A percentile compares a stretch with the other conserved stretches of the same genome.
These are phyloP conservation scores for Danio rerio DNA, from an alignment of 2,113 vertebrate species.

Conservation along the genomic window GRCz12tu NC_133199.1:9489501-9490000, in stretches of 20 bases:
- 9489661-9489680: not conserved
- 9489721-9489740: constrained; percentile 11
- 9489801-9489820: not conserved
- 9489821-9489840: not conserved
- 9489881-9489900: too few species aligned
- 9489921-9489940: too few species aligned
- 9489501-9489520: not conserved
- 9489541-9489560: constrained; percentile 35
- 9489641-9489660: not conserved
- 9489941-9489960: too few species aligned
- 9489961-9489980: too few species aligned
- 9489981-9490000: too few species aligned
- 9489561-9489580: constrained; percentile 4
- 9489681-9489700: not conserved
- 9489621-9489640: constrained; percentile 7
- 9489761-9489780: constrained; percentile 34
- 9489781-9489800: constrained; percentile 20
- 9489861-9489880: too few species aligned
- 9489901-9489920: too few species aligned
- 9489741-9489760: constrained; percentile 24
- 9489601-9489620: constrained; percentile 23
- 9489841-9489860: not conserved
- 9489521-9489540: not conserved
- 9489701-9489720: constrained; percentile 36
- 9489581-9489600: constrained; percentile 34